A percentile compares a stretch with the other conserved stretches of the same genome.
These are phyloP conservation scores for Hemitrygon akajei DNA, from an alignment of 2,797 vertebrate genomes.

Conservation along the genomic window DNA sequence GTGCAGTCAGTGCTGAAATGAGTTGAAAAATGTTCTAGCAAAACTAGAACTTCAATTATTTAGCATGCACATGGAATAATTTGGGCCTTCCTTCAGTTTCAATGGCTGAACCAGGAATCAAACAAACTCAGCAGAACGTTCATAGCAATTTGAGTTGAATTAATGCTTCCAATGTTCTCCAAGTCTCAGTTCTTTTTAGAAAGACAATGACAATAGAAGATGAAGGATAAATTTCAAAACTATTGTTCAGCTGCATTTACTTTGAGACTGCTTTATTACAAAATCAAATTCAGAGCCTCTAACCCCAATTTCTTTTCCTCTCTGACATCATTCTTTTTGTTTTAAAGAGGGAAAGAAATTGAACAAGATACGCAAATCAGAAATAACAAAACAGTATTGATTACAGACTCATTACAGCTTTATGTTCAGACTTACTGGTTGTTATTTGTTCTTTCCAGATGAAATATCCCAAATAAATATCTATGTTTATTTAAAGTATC, in stretches of 20 bases:
- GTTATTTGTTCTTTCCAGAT: background rate
- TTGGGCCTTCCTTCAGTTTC: too few species aligned
- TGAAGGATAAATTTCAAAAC: background rate
- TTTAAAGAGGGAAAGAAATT: background rate
- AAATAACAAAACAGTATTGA: background rate
- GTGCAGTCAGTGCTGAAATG: too few species aligned
- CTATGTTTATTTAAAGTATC: background rate
- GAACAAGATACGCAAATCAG: background rate
- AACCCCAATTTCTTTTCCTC: too few species aligned
- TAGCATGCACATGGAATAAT: too few species aligned
- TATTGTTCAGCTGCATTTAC: background rate
- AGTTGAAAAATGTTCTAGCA: too few species aligned
- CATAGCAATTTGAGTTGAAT: too few species aligned
- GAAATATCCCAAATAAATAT: background rate
- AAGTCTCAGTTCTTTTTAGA: background rate
- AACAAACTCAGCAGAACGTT: too few species aligned
- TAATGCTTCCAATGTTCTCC: background rate
- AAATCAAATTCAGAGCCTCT: background rate
- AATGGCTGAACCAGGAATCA: too few species aligned
- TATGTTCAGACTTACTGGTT: background rate
- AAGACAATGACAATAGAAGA: background rate
- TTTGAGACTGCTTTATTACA: background rate
- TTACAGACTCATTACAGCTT: background rate
- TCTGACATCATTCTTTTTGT: too few species aligned
- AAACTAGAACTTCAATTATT: too few species aligned